Evolutionary conservation across 2,888 invertebrate genomes (phyloP).

Genomic region (Herminia tarsipennalis): DNA sequence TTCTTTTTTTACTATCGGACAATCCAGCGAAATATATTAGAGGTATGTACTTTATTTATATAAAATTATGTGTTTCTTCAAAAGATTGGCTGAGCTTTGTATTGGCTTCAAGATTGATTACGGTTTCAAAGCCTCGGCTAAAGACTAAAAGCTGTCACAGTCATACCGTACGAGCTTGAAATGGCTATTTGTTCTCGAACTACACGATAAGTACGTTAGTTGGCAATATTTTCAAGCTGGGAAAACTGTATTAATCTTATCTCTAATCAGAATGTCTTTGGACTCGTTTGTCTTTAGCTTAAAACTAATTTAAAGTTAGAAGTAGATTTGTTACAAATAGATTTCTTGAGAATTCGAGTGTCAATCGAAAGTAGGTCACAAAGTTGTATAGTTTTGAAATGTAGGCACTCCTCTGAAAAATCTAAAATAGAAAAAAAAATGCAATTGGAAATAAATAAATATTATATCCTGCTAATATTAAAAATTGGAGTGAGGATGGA

Average conservation of each 20-base stretch:
- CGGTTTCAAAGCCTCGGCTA: too few relatives aligned
- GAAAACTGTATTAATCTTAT: constrained; percentile 7
- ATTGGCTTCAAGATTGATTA: too few relatives aligned
- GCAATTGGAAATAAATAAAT: too few relatives aligned
- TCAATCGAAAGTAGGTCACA: background rate
- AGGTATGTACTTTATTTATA: too few relatives aligned
- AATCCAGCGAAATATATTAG: too few relatives aligned
- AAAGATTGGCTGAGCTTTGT: too few relatives aligned
- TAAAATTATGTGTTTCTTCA: too few relatives aligned
- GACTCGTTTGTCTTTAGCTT: constrained; percentile 12
- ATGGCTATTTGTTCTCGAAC: constrained; percentile 6
- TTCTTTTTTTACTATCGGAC: too few relatives aligned
- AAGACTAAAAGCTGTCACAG: too few relatives aligned
- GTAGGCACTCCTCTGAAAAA: constrained; percentile 9
- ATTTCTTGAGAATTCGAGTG: constrained; percentile 4
- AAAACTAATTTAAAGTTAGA: constrained; percentile 24
- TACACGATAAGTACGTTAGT: background rate
- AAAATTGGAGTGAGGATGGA: too few relatives aligned
- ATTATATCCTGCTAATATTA: too few relatives aligned
- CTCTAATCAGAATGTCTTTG: constrained; percentile 13
- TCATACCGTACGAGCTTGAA: constrained; percentile 12
- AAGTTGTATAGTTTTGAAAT: background rate
- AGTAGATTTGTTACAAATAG: constrained; percentile 14
- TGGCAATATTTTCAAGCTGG: constrained; percentile 9
- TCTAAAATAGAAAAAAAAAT: too few relatives aligned